Conservation (phyloP, 2,113 vertebrate genomes). For the Merops nubicus region DNA sequence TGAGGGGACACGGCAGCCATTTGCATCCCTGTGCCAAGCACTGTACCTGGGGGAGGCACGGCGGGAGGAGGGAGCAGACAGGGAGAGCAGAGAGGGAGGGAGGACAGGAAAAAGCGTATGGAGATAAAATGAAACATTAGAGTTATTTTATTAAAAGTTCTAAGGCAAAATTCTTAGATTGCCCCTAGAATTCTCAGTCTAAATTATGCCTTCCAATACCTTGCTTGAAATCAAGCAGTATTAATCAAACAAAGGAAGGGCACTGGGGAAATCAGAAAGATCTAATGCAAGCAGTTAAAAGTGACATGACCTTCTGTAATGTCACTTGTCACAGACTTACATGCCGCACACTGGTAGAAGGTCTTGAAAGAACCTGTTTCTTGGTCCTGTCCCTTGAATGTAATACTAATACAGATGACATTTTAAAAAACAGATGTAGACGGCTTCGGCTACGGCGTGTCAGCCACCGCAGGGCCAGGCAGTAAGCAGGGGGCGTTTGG, state of each 20-base stretch:
- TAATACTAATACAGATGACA: constrained; percentile 74
- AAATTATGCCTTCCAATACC: constrained; percentile 71
- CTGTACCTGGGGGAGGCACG: background rate
- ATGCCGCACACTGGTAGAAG: constrained; percentile 77
- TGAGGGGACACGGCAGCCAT: background rate
- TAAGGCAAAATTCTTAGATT: constrained; percentile 5
- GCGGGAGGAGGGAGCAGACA: background rate
- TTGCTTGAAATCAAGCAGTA: constrained; percentile 77
- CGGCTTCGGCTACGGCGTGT: background rate
- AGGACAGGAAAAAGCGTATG: background rate
- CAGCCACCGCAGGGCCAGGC: constrained; percentile 11
- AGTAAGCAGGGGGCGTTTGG: constrained; percentile 16
- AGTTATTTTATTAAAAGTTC: background rate
- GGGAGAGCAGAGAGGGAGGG: background rate
- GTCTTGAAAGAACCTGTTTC: constrained; percentile 73
- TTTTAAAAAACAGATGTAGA: constrained; percentile 68
- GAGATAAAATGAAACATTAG: background rate
- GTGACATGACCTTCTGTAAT: constrained; percentile 98
- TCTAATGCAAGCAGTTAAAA: constrained; percentile 95
- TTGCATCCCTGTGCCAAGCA: background rate
- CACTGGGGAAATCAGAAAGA: constrained; percentile 95
- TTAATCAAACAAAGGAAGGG: constrained; percentile 82
- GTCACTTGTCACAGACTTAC: constrained; percentile 92
- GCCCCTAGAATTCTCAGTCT: constrained; percentile 51
- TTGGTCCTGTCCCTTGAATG: constrained; percentile 65